Evolutionary conservation across 2,113 vertebrate genomes (phyloP).

Genomic region (Epinephelus cyanopodus): DNA sequence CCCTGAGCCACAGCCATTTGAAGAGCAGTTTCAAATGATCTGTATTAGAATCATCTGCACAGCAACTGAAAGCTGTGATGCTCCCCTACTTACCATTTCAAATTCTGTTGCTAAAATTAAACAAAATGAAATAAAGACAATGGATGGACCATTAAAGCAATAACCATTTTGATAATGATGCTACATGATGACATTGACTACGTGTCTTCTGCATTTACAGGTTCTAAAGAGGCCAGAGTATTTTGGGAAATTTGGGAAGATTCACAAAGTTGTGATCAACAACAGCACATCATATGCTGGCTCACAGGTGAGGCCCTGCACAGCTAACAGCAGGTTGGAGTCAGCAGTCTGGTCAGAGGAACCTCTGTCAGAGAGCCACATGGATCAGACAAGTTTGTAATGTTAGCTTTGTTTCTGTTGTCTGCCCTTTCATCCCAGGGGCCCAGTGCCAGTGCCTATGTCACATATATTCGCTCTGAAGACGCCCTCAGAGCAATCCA

Average conservation of each 20-base stretch:
- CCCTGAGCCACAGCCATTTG: too few relatives aligned
- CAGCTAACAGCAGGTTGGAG: background rate
- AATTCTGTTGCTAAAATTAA: background rate
- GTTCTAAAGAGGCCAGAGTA: conserved; percentile 96
- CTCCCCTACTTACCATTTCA: too few relatives aligned
- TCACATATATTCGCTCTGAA: conserved; percentile 14
- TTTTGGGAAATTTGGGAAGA: conserved; percentile 98
- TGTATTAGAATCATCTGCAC: too few relatives aligned
- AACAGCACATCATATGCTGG: conserved; percentile 97
- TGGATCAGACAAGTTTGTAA: background rate
- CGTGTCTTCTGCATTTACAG: conserved; percentile 69
- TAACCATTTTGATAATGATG: background rate
- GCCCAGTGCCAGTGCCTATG: conserved; percentile 18
- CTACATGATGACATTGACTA: background rate
- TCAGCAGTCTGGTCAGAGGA: background rate
- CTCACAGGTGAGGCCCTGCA: conserved; percentile 89
- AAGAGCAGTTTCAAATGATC: too few relatives aligned
- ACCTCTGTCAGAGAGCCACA: background rate
- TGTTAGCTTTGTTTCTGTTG: background rate
- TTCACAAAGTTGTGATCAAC: conserved; percentile 98
- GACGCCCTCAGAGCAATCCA: conserved; percentile 17
- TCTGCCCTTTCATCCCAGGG: background rate
- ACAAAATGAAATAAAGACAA: background rate
- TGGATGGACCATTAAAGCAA: background rate
- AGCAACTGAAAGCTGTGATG: too few relatives aligned